Evolutionary conservation across 2,113 vertebrate species (phyloP), one percentile per base, ranked within the genome.

Genomic region (Orcinus orca): DNA sequence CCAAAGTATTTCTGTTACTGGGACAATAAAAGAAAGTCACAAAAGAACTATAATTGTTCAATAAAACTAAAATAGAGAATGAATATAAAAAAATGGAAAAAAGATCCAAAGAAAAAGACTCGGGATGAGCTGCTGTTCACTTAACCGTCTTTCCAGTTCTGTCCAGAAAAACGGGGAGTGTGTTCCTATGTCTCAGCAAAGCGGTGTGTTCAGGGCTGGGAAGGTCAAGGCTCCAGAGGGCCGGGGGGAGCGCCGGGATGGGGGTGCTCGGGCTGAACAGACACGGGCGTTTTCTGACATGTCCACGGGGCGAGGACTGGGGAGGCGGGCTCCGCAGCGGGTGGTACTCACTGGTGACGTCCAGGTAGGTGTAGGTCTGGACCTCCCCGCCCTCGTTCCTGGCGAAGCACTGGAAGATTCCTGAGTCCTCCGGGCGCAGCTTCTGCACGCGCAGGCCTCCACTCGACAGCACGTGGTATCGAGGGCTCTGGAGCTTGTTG

Each of bases 361-460:
- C 99, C 62, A 99, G 99, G 89, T 99, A 99, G 90, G 99, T 98
- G 96, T 99, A 98, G 0, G 99, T 99, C 84, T 99, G 99, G 47
- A 98, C 98, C 98, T 99, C 99, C 87, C 99, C 99, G 0, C 99
- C 99, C 4, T 97, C 98, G 29, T 99, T 99, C 74, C 98, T 99
- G 50, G 99, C 99, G 5, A 99, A 99, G 93, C 99, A 99, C 98
- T 99, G 99, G 98, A 99, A 99, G 97, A 99, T 99, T 47, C 99
- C 99, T 0, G 99, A 99, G 1, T 99, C 99, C n/a, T 98, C 98
- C 0, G 99, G 99, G 68, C 98, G 98, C 83, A 99, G 98, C 67
- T 98, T 96, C 18, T 98, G 99, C 90, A 99, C 99, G 26, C 98
- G 99, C 96, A 99, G 98, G 60, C 98, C 99, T 0, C 98, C 98